Base-by-base conservation (phyloP, 2,888 invertebrate species). In the Pseudococcus viburni region DNA sequence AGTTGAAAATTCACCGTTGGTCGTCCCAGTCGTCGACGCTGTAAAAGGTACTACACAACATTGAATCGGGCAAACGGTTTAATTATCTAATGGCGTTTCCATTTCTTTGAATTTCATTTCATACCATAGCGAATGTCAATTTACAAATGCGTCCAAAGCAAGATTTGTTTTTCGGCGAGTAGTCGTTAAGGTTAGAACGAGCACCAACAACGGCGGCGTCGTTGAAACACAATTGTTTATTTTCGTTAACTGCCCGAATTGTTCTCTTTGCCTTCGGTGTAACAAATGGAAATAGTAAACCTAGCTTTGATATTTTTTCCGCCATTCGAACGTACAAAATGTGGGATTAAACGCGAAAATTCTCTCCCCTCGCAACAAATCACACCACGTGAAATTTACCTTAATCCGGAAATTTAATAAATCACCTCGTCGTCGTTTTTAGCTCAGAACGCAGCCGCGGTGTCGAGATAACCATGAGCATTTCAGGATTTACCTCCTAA, bases 11-110 rank as follows among this genome's bases (percentile, higher is more conserved):
- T 64, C 15, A 5, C 1, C 51, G 5, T 17, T 17, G 64, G 19
- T 64, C n/a, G n/a, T n/a, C n/a, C n/a, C n/a, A 33, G 26, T 33
- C 26, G 26, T 33, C 26, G 26, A 33, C 26, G 26, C 26, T 1
- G 26, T 33, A 33, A 33, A 33, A 33, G 26, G 26, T 33, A 33
- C 26, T 64, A 5, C 19, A 17, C n/a, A 17, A 59, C 9, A 59
- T 59, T 2, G 26, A 59, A 73, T 22, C 73, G 26, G 26, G 26
- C 22, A 8, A 73, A 73, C 26, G 39, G 33, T 77, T 77, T 77
- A 77, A 77, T 77, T 77, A 77, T 77, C 33, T 77, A 77, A 77
- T 77, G 77, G 77, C 77, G 33, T 77, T 77, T 77, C 26, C 7
- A 39, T 77, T 77, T 33, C 77, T 77, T 77, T 77, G 77, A 39